These are phyloP conservation scores for Pycnomerus fuliginosus DNA, from an alignment of 2,888 invertebrate genomes.

Conservation along the genomic window DNA sequence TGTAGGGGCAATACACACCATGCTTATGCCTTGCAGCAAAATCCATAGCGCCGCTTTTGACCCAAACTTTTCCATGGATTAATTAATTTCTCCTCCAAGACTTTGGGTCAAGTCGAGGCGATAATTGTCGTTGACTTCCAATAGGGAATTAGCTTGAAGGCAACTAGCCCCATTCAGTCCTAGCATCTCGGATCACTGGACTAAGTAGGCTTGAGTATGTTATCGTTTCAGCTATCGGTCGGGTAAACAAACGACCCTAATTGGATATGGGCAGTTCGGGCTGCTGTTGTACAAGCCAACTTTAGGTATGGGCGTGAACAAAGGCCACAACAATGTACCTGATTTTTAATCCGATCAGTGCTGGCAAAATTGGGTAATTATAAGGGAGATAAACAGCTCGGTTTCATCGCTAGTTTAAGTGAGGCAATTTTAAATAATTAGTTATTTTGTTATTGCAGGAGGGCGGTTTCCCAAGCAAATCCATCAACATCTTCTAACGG, in stretches of 20 bases:
- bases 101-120: too few species aligned
- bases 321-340: conserved; percentile 10
- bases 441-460: conserved; percentile 15
- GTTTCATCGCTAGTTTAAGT: too few species aligned
- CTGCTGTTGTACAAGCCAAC: conserved; percentile 7
- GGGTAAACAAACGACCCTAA: conserved; percentile 15
- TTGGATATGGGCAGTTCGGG: conserved; percentile 13
- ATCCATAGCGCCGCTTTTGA: too few species aligned
- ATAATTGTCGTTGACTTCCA: too few species aligned
- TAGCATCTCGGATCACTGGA: neutral
- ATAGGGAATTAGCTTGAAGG: neutral
- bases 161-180: neutral
- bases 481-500: conserved; percentile 20
- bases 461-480: conserved; percentile 8
- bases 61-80: too few species aligned
- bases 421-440: conserved; percentile 17
- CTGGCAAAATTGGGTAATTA: too few species aligned
- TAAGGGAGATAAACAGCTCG: too few species aligned
- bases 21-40: too few species aligned
- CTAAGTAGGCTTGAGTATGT: conserved; percentile 14
- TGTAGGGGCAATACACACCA: too few species aligned
- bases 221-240: conserved; percentile 18
- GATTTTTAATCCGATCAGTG: conserved; percentile 8
- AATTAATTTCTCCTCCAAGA: too few species aligned
- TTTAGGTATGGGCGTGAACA: conserved; percentile 6